Conservation (phyloP, 2,888 invertebrate species). For the Drosophila histrio region DNA sequence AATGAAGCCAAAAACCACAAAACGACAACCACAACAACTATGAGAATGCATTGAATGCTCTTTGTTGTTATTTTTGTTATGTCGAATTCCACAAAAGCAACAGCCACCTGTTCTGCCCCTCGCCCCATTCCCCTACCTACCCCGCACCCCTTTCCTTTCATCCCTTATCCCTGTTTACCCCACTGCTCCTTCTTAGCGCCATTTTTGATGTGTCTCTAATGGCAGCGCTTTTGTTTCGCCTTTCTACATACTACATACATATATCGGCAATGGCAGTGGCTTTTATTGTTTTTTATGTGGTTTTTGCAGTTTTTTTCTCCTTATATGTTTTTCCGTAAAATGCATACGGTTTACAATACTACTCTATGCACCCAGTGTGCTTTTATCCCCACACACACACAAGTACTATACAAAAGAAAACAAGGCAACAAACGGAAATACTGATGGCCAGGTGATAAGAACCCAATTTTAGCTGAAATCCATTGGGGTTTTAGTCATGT, state of each 20-base stretch:
- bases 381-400: background rate
- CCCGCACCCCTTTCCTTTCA: too few species aligned
- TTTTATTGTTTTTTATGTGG: constrained; percentile 63
- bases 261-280: constrained; percentile 44
- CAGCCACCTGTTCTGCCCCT: constrained; percentile 25
- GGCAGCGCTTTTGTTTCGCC: constrained; percentile 72
- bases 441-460: constrained; percentile 47
- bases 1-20: constrained; percentile 55
- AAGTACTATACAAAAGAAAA: constrained; percentile 15
- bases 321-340: background rate
- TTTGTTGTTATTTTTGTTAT: constrained; percentile 32
- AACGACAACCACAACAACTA: constrained; percentile 32
- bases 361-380: constrained; percentile 9
- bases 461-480: constrained; percentile 28
- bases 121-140: background rate
- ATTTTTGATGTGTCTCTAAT: constrained; percentile 75
- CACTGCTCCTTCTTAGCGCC: constrained; percentile 4
- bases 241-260: constrained; percentile 11
- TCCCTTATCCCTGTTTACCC: background rate
- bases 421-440: constrained; percentile 18
- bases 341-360: constrained; percentile 10
- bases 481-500: constrained; percentile 1
- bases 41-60: constrained; percentile 66
- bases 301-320: constrained; percentile 38
- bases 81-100: constrained; percentile 35